Base-by-base conservation (phyloP, 2,113 vertebrate genomes). In the Catharus minimus region DNA sequence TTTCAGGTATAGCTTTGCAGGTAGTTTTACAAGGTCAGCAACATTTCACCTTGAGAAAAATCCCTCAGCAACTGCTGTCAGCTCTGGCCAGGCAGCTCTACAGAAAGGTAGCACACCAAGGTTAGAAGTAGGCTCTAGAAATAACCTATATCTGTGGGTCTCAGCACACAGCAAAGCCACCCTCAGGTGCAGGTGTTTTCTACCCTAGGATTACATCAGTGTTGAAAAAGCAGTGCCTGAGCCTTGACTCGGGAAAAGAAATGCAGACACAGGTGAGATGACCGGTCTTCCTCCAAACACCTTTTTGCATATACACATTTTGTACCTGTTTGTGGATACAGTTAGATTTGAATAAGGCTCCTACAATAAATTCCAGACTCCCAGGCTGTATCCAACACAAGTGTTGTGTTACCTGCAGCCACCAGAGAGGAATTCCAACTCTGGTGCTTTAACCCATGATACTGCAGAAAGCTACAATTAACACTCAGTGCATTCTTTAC, bases 41-140 rank as follows among this genome's bases (percentile, higher is more conserved):
- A 49, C 15, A 23, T 15, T 33, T 46, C 30, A 69, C 27, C 56
- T 47, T 14, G 30, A 82, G 60, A 30, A 28, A 72, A 92, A 38
- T 27, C 24, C 38, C 33, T n/a, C 72, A 30, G 46, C 18, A 22
- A 9, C 2, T 24, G 74, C 43, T 72, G 36, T 9, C 53, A 79
- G 19, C 55, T 36, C 41, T 28, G 41, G 57, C 55, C 56, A 44
- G 50, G 15, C 13, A 76, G 33, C 33, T 61, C 82, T 18, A 49
- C 15, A 49, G 55, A 67, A 49, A 73, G 0, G 0, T 1, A 58
- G 11, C 49, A 43, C 16, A 10, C 8, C 8, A 15, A 9, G 9
- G 32, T 49, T 9, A 61, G 60, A 71, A 41, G 22, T 20, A 14
- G 22, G 21, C 15, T 21, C 65, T 5, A 41, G 46, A 77, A 81